These are phyloP conservation scores for Morelia viridis DNA, from an alignment of 2,797 vertebrate genomes.

Conservation along the genomic window DNA sequence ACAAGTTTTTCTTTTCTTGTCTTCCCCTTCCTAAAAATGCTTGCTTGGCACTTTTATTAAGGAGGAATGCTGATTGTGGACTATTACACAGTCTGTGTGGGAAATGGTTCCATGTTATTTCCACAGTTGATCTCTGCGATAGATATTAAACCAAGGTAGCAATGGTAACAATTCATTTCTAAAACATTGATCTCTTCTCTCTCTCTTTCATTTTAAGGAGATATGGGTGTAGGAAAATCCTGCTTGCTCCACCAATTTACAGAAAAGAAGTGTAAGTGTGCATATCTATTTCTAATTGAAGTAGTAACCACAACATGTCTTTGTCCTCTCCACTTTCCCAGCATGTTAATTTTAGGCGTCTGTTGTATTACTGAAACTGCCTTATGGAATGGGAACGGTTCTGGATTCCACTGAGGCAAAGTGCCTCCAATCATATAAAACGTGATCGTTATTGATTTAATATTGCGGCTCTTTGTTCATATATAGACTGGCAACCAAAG, in stretches of 20 bases:
- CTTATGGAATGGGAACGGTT: not conserved
- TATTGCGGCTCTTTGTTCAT: not conserved
- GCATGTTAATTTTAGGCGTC: accelerated
- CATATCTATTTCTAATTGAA: not conserved
- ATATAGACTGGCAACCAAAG: not conserved
- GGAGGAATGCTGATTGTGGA: not conserved
- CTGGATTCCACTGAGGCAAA: not conserved
- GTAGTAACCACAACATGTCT: not conserved
- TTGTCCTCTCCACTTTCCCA: not conserved
- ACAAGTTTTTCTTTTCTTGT: not conserved
- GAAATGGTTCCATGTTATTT: no score
- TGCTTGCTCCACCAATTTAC: slow-evolving; percentile 99
- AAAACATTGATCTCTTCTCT: not conserved
- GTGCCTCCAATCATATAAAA: no score
- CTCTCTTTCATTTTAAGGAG: slow-evolving; percentile 79
- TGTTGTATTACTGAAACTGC: not conserved
- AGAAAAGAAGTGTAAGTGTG: slow-evolving; percentile 99
- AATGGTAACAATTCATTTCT: not conserved
- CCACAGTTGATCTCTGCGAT: not conserved
- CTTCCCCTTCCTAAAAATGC: not conserved
- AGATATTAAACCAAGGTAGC: no score
- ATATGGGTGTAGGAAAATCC: slow-evolving; percentile 99
- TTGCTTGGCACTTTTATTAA: not conserved
- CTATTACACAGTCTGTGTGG: not conserved
- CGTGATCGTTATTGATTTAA: not conserved